Base-by-base conservation (phyloP, 2,113 vertebrate genomes). In the Acanthochromis polyacanthus region DNA sequence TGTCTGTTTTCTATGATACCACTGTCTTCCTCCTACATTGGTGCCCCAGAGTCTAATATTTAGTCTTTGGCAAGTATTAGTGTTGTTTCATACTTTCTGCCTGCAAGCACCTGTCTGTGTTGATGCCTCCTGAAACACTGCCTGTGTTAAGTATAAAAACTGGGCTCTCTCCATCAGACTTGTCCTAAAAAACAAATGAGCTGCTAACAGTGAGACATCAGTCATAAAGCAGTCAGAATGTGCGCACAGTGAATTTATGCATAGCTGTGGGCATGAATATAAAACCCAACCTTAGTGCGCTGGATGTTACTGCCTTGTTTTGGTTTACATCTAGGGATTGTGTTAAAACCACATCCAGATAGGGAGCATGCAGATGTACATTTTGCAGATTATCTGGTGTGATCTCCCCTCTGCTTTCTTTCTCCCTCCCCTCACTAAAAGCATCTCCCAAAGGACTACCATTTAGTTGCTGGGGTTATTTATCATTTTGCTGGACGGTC, bases 391-490 rank as follows among this genome's bases (percentile, higher is more conserved):
- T 32, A 77, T 60, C 55, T 70, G 20, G 43, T 67, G 65, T 22
- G 16, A 23, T 17, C 43, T 7, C 56, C 12, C 30, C 17, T 1
- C 12, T 25, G 14, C 28, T 10, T 51, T 32, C 17, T 12, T 4
- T 20, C 19, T 0, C 55, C 17, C 58, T 9, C 64, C 36, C 55
- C 15, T 20, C 64, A 25, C 72, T 88, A 76, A 86, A 86, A 86
- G 82, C 84, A 64, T 83, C 85, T 83, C 89, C 83, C 87, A 32
- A 75, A 58, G 74, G 88, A 89, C 78, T 87, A 11, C 83, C 73
- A 71, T 85, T 93, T 91, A 88, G 84, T 68, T 59, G 55, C 63
- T 30, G 60, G 56, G 84, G 92, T 80, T 91, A 93, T 94, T 93
- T 90, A 92, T 95, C 91, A 94, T 93, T 89, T 88, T 28, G 80